These are phyloP conservation scores for Hydrocynus forskahlii DNA, from an alignment of 2,797 vertebrate genomes.

Conservation along the genomic window DNA sequence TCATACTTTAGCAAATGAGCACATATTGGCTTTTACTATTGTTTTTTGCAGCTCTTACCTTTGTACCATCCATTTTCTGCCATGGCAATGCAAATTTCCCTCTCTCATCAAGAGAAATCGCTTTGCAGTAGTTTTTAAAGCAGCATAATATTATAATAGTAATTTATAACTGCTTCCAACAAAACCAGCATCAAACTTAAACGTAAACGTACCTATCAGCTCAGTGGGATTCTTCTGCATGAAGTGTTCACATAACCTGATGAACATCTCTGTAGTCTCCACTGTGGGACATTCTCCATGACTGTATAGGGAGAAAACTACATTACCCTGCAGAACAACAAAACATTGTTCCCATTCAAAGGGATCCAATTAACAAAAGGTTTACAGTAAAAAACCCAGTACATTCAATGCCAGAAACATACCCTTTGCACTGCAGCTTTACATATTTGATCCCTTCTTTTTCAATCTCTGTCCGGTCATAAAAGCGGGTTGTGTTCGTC, in stretches of 20 bases:
- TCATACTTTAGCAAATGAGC: no score
- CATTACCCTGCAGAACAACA: neutral
- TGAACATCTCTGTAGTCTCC: constrained; percentile 90
- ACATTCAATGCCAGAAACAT: constrained; percentile 52
- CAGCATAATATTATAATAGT: no score
- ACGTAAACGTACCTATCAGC: constrained; percentile 84
- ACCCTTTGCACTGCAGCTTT: constrained; percentile 98
- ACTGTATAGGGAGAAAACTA: constrained; percentile 67
- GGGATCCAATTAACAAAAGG: neutral
- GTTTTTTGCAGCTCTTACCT: no score
- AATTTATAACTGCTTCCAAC: no score
- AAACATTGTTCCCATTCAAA: neutral
- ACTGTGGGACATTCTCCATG: constrained; percentile 91
- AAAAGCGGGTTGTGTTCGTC: constrained; percentile 96
- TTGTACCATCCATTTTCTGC: no score
- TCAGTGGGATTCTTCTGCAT: constrained; percentile 92
- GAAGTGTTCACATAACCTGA: constrained; percentile 89
- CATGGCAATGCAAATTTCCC: neutral
- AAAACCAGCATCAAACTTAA: neutral
- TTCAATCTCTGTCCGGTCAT: constrained; percentile 93
- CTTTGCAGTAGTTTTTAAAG: no score
- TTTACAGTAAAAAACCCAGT: neutral
- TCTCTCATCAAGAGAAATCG: neutral
- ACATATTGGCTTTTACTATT: no score
- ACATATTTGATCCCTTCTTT: constrained; percentile 94